Evolutionary conservation across 2,797 vertebrate genomes (phyloP), one percentile per base, ranked within the genome.

Genomic region (Synanceia verrucosa): DNA sequence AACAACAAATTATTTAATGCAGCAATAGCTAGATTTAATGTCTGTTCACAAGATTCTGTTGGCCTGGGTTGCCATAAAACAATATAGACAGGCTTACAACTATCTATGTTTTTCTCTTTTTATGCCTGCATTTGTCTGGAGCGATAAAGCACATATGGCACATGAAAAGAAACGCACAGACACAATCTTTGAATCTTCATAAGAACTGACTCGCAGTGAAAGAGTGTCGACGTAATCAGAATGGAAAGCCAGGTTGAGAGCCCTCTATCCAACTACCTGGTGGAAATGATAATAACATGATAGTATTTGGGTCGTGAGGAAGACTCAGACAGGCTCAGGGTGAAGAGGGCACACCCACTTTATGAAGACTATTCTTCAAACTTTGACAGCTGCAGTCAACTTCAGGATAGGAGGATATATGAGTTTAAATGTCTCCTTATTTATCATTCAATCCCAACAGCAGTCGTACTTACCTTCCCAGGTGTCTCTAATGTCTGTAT

Each of bases 351-450:
- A 74, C 52, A 56, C 50, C 68, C 70, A 57, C 73, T 86, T 83
- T 80, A 88, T 82, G 77, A 83, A 79, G 73, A 78, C 74, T 51
- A 78, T 85, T 83, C 65, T 84, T 87, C 74, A 87, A 65, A 64
- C 53, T 77, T 73, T 88, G 83, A 90, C 83, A 80, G 71, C 62
- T 63, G 13, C 71, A 68, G 56, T 50, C 34, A 60, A 64, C 48
- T 73, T 77, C 29, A 36, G 47, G 56, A 9, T 13, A 23, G 0
- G 37, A 58, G 12, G 36, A 41, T 41, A 29, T 28, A 6, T 16
- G 31, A 65, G 59, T 61, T 75, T 66, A 71, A 79, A 61, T 58
- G 37, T 67, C 37, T 83, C 18, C 24, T 66, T 66, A 31, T 73
- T 79, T 66, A 61, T 41, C 4, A 24, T 51, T 72, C n/a, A 44